Evolutionary conservation across 1,140 invertebrate species (phyloP).

Genomic region (Drosophila willistoni): DNA sequence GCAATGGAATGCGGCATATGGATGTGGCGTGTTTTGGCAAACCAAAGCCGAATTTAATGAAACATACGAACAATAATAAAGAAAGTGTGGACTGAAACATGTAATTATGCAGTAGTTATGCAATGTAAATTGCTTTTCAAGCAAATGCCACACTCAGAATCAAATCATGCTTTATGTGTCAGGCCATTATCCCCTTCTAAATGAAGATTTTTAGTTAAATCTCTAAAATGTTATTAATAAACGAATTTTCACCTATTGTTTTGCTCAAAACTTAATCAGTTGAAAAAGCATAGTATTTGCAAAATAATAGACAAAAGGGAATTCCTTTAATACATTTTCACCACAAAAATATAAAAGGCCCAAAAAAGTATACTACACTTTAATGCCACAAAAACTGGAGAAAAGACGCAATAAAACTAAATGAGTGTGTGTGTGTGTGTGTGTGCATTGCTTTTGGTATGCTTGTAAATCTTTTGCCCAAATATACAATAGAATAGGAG

Average conservation of each 20-base stretch:
- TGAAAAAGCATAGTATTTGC: neutral
- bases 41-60: constrained; percentile 69
- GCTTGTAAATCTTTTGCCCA: constrained; percentile 59
- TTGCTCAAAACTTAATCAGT: neutral
- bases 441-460: constrained; percentile 29
- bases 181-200: too few relatives aligned
- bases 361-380: neutral
- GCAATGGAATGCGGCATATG: constrained; percentile 47
- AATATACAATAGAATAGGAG: constrained; percentile 64
- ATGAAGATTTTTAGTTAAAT: too few relatives aligned
- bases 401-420: constrained; percentile 67
- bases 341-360: neutral
- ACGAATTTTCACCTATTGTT: neutral
- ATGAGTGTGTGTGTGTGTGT: constrained; percentile 48
- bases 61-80: constrained; percentile 39
- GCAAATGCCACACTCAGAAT: constrained; percentile 25
- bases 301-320: neutral
- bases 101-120: constrained; percentile 71
- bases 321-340: neutral
- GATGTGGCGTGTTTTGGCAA: constrained; percentile 58
- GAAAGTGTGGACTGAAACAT: constrained; percentile 64
- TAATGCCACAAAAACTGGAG: constrained; percentile 49
- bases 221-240: neutral
- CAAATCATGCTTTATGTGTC: neutral
- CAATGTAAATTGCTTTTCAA: constrained; percentile 26